phyloP scores from a whole-genome alignment of 2,113 vertebrate species.

The Festucalex cinctus region DNA sequence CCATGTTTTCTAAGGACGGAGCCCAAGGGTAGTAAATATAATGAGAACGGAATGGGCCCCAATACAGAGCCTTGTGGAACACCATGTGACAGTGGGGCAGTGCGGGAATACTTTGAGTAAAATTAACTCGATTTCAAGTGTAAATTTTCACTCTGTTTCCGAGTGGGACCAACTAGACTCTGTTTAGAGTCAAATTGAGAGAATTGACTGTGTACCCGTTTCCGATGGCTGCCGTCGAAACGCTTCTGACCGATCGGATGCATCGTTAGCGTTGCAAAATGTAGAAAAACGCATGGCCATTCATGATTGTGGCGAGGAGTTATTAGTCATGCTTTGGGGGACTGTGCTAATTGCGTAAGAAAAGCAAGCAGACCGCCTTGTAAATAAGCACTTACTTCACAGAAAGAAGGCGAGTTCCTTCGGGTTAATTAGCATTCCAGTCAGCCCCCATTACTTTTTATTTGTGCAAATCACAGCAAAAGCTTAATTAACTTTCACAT shows the following conservation, averaged over 20 bases:
- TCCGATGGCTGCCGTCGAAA: not conserved
- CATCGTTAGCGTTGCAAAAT: constrained; percentile 36
- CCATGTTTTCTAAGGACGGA: no score
- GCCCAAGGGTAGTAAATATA: no score
- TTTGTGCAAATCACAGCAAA: constrained; percentile 71
- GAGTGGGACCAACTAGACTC: no score
- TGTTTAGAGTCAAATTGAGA: no score
- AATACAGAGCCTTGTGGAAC: no score
- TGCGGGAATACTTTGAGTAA: no score
- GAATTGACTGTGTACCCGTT: no score
- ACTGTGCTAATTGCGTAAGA: constrained; percentile 53
- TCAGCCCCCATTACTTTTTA: constrained; percentile 59
- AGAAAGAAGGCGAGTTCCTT: constrained; percentile 59
- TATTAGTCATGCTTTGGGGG: constrained; percentile 50
- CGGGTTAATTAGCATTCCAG: constrained; percentile 70
- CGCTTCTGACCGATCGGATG: not conserved
- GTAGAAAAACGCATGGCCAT: constrained; percentile 25
- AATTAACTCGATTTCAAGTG: no score
- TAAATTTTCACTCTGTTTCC: no score
- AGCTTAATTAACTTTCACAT: constrained; percentile 72
- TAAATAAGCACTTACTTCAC: constrained; percentile 67
- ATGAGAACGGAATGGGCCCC: no score
- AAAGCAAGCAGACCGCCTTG: constrained; percentile 40
- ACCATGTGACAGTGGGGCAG: no score
- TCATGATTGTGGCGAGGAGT: constrained; percentile 45